These are phyloP conservation scores for Cardinalis cardinalis DNA, from an alignment of 2,113 vertebrate species.

Conservation along the genomic window DNA sequence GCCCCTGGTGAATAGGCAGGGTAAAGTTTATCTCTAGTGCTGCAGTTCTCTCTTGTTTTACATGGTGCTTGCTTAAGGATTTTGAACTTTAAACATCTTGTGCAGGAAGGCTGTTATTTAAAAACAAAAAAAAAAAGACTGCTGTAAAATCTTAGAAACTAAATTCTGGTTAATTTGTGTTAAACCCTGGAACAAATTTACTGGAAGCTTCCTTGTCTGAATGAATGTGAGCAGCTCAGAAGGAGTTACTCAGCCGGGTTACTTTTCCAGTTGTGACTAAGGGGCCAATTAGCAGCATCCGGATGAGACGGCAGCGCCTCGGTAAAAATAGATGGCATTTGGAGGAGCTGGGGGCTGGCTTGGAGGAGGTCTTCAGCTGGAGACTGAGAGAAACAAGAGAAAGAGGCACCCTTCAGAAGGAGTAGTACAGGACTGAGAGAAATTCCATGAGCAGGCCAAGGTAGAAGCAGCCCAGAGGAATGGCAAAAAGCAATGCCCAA, in stretches of 20 bases:
- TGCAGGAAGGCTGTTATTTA: background rate
- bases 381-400: background rate
- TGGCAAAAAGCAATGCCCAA: background rate
- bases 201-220: background rate
- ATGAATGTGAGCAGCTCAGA: slow-evolving; percentile 24
- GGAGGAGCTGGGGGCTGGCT: slow-evolving; percentile 39
- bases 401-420: background rate
- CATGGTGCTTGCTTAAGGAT: background rate
- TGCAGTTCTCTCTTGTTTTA: background rate
- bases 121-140: background rate
- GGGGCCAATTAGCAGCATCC: slow-evolving; percentile 59
- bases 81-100: background rate
- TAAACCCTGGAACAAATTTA: background rate
- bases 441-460: background rate
- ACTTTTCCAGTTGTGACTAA: slow-evolving; percentile 65
- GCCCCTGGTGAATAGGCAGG: background rate
- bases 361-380: slow-evolving; percentile 20
- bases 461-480: background rate
- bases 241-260: slow-evolving; percentile 41
- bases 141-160: background rate
- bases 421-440: background rate
- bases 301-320: slow-evolving; percentile 7
- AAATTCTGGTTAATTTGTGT: background rate
- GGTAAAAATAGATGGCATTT: slow-evolving; percentile 67
- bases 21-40: background rate